Evolutionary conservation across 2,113 vertebrate genomes (phyloP).

Genomic region (Ptyas mucosa): DNA sequence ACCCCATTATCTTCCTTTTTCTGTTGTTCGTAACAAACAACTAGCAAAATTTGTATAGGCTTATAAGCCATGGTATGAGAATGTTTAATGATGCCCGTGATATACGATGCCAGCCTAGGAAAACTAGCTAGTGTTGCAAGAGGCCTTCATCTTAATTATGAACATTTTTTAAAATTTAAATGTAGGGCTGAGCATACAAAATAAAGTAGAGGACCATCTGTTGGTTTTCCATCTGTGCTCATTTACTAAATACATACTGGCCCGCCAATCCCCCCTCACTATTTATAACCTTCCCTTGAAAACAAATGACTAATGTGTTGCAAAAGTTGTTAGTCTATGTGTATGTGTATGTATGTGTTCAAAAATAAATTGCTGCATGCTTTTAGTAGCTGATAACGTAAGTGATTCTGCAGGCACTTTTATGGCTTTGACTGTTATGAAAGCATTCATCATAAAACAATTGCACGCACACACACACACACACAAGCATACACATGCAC

Average conservation of each 20-base stretch:
- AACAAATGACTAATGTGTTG: constrained; percentile 73
- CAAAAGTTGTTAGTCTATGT: constrained; percentile 71
- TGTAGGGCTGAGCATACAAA: constrained; percentile 73
- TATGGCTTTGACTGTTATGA: constrained; percentile 7
- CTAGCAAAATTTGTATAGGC: constrained; percentile 56
- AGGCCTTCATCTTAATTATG: constrained; percentile 75
- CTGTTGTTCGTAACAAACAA: constrained; percentile 49
- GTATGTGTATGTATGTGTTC: constrained; percentile 66
- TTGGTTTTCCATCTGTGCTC: constrained; percentile 77
- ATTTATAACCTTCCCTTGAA: constrained; percentile 76
- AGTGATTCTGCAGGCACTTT: constrained; percentile 58
- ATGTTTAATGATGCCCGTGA: constrained; percentile 62
- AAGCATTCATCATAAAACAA: not conserved
- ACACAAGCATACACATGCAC: not conserved
- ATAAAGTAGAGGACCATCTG: constrained; percentile 75
- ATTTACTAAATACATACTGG: constrained; percentile 78
- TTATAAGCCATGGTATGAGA: constrained; percentile 62
- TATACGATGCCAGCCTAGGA: constrained; percentile 60
- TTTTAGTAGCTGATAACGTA: constrained; percentile 63
- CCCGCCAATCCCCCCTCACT: constrained; percentile 57
- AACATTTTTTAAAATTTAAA: constrained; percentile 79
- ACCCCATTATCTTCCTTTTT: constrained; percentile 52
- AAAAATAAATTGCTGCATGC: constrained; percentile 67
- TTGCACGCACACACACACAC: not conserved
- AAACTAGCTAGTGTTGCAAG: constrained; percentile 68